Evolutionary conservation across 1,140 invertebrate genomes (phyloP).

Genomic region (Leptopilina boulardi): DNA sequence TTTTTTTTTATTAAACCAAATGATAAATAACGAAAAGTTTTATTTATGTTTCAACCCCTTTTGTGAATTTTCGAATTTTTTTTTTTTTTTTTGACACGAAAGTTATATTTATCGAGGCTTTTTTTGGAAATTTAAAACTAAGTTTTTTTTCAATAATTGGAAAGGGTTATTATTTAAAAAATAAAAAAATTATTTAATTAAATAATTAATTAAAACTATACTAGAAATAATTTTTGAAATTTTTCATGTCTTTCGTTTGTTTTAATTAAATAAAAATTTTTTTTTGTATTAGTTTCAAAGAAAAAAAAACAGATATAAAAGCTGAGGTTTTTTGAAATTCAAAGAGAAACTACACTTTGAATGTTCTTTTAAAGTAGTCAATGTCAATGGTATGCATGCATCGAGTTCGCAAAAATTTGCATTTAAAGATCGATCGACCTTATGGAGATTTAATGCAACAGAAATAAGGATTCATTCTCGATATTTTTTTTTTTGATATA

Average conservation of each 20-base stretch:
- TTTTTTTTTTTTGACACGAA: too few relatives aligned
- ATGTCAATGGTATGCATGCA: constrained; percentile 13
- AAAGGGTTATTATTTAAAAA: too few relatives aligned
- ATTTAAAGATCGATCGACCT: constrained; percentile 9
- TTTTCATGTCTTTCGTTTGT: too few relatives aligned
- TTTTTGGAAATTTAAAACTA: too few relatives aligned
- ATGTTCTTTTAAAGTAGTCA: not conserved
- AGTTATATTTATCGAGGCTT: too few relatives aligned
- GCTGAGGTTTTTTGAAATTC: constrained; percentile 11
- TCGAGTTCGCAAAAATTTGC: not conserved
- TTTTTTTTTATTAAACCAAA: not conserved
- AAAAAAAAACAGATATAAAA: not conserved
- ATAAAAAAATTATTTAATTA: too few relatives aligned
- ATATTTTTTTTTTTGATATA: not conserved
- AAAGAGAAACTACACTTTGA: constrained; percentile 19
- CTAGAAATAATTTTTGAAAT: too few relatives aligned
- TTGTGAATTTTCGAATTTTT: not conserved
- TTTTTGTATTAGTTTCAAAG: not conserved
- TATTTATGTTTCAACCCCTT: not conserved
- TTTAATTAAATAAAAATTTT: too few relatives aligned
- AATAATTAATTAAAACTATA: too few relatives aligned
- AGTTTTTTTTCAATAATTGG: too few relatives aligned
- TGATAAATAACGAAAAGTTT: constrained; percentile 7
- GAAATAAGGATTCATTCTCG: not conserved
- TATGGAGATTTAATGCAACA: constrained; percentile 22